Conservation (phyloP, 1,140 invertebrate genomes). For the Cotesia vestalis region DNA sequence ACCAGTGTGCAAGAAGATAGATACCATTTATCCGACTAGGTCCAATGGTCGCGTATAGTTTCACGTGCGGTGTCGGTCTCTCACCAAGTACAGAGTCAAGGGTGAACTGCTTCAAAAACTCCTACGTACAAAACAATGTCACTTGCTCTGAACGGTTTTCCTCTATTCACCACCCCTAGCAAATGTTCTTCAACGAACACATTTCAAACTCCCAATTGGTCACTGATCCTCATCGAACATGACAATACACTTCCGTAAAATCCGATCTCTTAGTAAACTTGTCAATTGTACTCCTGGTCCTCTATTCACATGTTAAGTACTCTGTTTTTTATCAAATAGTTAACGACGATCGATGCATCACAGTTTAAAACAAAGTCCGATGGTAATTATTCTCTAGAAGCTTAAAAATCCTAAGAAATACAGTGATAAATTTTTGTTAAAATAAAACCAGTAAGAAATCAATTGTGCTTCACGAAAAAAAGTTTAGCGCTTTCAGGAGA, state of each 20-base stretch:
- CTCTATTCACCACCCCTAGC: conserved; percentile 16
- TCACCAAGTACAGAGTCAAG: conserved; percentile 36
- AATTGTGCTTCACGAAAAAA: background rate
- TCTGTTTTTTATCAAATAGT: background rate
- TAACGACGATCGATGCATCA: background rate
- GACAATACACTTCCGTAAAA: conserved; percentile 57
- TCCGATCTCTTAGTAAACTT: background rate
- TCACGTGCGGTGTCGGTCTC: conserved; percentile 33
- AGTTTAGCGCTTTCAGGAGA: background rate
- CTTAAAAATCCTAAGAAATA: too few species aligned
- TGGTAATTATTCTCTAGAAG: too few species aligned
- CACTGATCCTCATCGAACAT: conserved; percentile 55
- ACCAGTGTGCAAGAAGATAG: conserved; percentile 27
- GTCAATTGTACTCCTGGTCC: background rate
- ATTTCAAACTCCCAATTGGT: conserved; percentile 53
- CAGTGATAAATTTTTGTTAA: too few species aligned
- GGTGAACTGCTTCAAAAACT: conserved; percentile 28
- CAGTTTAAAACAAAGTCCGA: too few species aligned
- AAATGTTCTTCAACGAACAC: conserved; percentile 43
- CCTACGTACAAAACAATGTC: conserved; percentile 21
- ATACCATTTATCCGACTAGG: conserved; percentile 37
- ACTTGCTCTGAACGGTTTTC: background rate
- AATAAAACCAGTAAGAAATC: background rate
- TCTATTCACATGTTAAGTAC: background rate
- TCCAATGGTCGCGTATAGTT: conserved; percentile 27